A percentile compares a stretch with the other conserved stretches of the same genome.
Evolutionary conservation across 2,113 vertebrate genomes (phyloP).

Genomic region (Labrus mixtus): DNA sequence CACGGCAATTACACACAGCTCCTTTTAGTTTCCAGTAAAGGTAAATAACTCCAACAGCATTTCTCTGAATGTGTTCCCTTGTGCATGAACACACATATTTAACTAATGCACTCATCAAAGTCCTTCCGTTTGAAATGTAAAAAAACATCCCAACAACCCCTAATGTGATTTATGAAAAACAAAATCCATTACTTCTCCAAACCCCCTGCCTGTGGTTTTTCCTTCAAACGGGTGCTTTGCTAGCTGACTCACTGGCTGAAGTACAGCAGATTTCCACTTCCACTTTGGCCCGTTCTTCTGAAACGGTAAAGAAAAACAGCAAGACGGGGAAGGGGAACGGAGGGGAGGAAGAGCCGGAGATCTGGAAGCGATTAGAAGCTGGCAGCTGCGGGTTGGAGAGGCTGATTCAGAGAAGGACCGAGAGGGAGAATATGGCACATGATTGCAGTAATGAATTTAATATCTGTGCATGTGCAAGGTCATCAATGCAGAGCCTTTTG

Average conservation of each 20-base stretch:
- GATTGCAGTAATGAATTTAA: conserved; percentile 76
- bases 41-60: conserved; percentile 58
- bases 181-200: conserved; percentile 61
- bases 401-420: conserved; percentile 74
- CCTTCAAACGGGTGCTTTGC: conserved; percentile 66
- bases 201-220: conserved; percentile 67
- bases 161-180: conserved; percentile 77
- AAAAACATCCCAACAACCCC: conserved; percentile 44
- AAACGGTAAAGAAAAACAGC: conserved; percentile 51
- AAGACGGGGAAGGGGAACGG: conserved; percentile 37
- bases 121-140: conserved; percentile 63
- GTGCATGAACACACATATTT: conserved; percentile 72
- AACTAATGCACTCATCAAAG: conserved; percentile 75
- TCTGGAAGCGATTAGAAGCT: conserved; percentile 81
- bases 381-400: conserved; percentile 73
- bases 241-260: conserved; percentile 76
- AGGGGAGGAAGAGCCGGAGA: conserved; percentile 62
- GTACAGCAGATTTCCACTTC: conserved; percentile 79
- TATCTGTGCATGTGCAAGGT: conserved; percentile 71
- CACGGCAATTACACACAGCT: conserved; percentile 52
- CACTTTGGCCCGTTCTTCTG: conserved; percentile 70
- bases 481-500: conserved; percentile 69
- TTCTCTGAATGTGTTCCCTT: conserved; percentile 55
- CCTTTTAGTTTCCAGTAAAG: conserved; percentile 78
- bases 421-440: conserved; percentile 52